Percentiles rank a stretch among this genome's conserved stretches.
These are phyloP conservation scores for Lasioglossum albipes DNA, from an alignment of 1,140 invertebrate species.

Conservation along the genomic window DNA sequence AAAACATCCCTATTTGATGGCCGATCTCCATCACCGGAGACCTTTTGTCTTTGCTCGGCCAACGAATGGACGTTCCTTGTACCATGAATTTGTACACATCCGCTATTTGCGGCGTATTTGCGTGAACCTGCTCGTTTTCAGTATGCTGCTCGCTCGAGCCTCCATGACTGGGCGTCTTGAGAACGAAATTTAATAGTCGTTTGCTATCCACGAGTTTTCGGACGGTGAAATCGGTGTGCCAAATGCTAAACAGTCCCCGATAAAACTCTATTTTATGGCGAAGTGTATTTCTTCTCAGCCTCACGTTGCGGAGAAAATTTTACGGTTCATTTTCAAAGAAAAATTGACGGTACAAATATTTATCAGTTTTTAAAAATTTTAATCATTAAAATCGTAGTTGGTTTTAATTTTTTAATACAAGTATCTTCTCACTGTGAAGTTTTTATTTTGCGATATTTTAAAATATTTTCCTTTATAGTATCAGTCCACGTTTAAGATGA, in stretches of 20 bases:
- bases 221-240: too few relatives aligned
- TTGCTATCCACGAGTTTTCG: not conserved
- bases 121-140: constrained; percentile 28
- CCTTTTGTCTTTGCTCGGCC: constrained; percentile 55
- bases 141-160: not conserved
- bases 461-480: too few relatives aligned
- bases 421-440: too few relatives aligned
- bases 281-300: not conserved
- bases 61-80: constrained; percentile 69
- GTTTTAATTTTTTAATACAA: too few relatives aligned
- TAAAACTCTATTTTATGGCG: not conserved
- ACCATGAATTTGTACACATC: constrained; percentile 65
- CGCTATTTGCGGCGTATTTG: constrained; percentile 51
- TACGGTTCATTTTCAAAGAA: not conserved
- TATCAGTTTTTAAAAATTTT: too few relatives aligned
- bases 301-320: too few relatives aligned
- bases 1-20: constrained; percentile 68
- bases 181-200: not conserved
- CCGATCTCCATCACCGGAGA: constrained; percentile 68
- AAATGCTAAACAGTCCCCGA: not conserved
- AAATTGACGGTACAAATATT: too few relatives aligned
- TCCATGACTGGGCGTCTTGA: not conserved
- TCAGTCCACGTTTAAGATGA: too few relatives aligned
- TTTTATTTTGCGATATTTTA: too few relatives aligned
- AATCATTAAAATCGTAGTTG: too few relatives aligned